phyloP scores from a whole-genome alignment of 2,888 invertebrate species.

The Leptogaster cylindrica region DNA sequence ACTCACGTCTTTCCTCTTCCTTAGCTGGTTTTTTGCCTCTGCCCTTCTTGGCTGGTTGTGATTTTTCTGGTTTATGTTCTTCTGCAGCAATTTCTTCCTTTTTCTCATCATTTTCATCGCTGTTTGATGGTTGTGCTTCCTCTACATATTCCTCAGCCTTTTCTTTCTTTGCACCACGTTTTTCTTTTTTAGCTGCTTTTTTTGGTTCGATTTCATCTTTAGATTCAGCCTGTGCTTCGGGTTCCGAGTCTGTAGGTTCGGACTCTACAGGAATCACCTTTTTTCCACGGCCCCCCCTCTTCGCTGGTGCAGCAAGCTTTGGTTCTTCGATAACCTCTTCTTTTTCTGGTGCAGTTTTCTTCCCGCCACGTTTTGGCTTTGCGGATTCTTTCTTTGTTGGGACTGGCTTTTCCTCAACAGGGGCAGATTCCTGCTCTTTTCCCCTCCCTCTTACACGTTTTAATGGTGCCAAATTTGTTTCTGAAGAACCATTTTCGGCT shows the following conservation, averaged over 20 bases:
- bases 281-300: neutral
- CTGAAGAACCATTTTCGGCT: conserved; percentile 17
- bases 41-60: conserved; percentile 9
- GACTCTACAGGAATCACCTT: neutral
- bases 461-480: neutral
- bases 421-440: neutral
- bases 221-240: neutral
- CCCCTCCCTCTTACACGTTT: conserved; percentile 18
- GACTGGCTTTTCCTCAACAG: neutral
- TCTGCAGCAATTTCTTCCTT: conserved; percentile 37
- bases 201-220: conserved; percentile 2
- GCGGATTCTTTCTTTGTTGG: conserved; percentile 9
- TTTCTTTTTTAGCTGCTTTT: conserved; percentile 23
- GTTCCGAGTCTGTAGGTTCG: neutral
- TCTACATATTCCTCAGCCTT: conserved; percentile 4
- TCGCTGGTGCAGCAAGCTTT: neutral
- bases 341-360: neutral
- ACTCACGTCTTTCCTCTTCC: conserved; percentile 28
- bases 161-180: conserved; percentile 25
- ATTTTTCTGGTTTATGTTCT: conserved; percentile 40
- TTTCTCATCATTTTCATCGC: conserved; percentile 46
- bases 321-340: neutral
- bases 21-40: conserved; percentile 42
- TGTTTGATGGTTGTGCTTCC: conserved; percentile 47
- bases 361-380: conserved; percentile 2